Evolutionary conservation across 2,797 vertebrate genomes (phyloP).

Genomic region (Aldrovandia affinis): DNA sequence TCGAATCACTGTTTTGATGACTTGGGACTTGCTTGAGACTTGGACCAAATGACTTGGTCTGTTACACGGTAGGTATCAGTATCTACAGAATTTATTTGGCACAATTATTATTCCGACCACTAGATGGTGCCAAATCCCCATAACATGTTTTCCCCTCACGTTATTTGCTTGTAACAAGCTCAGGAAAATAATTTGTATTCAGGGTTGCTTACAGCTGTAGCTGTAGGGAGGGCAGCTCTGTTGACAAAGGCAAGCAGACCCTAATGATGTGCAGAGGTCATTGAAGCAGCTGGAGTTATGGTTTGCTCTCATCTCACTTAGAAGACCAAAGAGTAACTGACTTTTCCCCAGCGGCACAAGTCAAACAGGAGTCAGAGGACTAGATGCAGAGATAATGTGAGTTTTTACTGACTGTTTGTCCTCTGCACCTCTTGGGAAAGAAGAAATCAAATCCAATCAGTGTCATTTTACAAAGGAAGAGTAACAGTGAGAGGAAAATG

Average conservation of each 20-base stretch:
- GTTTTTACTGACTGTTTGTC: background rate
- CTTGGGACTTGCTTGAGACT: too few species aligned
- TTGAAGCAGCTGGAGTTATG: background rate
- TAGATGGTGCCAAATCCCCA: conserved; percentile 52
- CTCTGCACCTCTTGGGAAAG: background rate
- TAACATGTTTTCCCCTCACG: background rate
- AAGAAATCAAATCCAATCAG: too few species aligned
- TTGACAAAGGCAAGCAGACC: too few species aligned
- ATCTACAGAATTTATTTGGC: conserved; percentile 1
- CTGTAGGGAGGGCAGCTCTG: too few species aligned
- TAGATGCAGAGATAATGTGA: background rate
- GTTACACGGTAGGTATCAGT: background rate
- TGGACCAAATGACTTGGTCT: too few species aligned
- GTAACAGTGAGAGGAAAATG: conserved; percentile 56
- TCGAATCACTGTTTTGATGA: conserved; percentile 17
- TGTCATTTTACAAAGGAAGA: background rate
- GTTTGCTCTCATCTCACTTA: background rate
- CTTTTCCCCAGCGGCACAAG: background rate
- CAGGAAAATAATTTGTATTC: background rate
- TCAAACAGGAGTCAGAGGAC: background rate
- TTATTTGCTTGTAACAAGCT: background rate
- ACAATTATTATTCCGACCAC: conserved; percentile 43
- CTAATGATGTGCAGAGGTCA: too few species aligned
- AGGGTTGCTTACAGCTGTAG: background rate
- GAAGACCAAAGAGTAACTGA: background rate